A percentile compares a stretch with the other conserved stretches of the same genome.
Evolutionary conservation across 1,140 invertebrate genomes (phyloP).

Genomic region (Cotesia glomerata): DNA sequence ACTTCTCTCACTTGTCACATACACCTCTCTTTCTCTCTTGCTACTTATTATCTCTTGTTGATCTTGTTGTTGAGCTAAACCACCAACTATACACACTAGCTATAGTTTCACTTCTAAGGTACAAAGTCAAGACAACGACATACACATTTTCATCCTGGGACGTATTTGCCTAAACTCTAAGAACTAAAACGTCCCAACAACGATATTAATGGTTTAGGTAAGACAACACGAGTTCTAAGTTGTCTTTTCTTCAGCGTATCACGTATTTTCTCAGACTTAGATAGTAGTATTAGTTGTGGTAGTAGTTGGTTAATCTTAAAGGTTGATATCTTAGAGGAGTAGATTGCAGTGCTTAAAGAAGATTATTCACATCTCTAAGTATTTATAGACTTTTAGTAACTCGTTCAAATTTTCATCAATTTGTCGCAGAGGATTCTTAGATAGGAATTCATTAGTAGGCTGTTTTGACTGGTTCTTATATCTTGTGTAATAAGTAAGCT

Average conservation of each 20-base stretch:
- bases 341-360: not conserved
- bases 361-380: not conserved
- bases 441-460: too few relatives aligned
- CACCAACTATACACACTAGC: not conserved
- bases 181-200: not conserved
- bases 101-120: not conserved
- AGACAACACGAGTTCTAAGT: constrained; percentile 8
- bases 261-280: not conserved
- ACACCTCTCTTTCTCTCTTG: not conserved
- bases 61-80: not conserved
- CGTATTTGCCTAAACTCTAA: not conserved
- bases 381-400: not conserved
- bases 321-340: not conserved
- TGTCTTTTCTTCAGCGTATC: not conserved
- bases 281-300: not conserved
- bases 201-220: constrained; percentile 15
- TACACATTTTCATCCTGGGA: not conserved
- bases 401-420: too few relatives aligned
- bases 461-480: too few relatives aligned
- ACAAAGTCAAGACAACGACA: not conserved
- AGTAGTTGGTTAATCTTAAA: not conserved
- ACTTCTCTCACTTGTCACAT: not conserved
- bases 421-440: too few relatives aligned
- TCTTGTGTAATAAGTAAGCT: too few relatives aligned
- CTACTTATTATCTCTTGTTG: not conserved